Evolutionary conservation across 2,113 vertebrate species (phyloP).

Genomic region (Ascaphus truei): DNA sequence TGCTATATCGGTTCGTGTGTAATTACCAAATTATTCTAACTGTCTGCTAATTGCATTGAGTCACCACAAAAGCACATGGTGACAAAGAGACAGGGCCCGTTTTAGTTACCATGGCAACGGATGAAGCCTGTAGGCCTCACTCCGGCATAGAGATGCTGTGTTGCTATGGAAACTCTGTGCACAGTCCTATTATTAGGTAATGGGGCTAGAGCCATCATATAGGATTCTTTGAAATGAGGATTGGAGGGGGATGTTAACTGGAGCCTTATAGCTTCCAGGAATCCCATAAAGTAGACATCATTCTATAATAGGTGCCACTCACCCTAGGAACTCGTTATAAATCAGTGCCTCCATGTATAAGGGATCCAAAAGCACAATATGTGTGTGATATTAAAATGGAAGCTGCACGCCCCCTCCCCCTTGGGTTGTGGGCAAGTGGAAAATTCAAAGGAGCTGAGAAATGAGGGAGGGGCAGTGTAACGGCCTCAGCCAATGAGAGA

Average conservation of each 20-base stretch:
- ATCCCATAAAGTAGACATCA: too few relatives aligned
- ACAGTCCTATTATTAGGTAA: slow-evolving; percentile 29
- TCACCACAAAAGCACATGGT: not conserved
- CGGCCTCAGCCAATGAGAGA: too few relatives aligned
- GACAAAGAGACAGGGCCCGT: slow-evolving; percentile 1
- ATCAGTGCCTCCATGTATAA: too few relatives aligned
- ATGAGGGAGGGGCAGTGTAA: too few relatives aligned
- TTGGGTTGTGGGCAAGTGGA: too few relatives aligned
- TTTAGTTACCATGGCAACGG: slow-evolving; percentile 15
- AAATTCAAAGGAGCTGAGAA: too few relatives aligned
- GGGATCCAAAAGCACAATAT: too few relatives aligned
- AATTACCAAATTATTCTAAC: slow-evolving; percentile 27
- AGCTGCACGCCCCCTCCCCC: too few relatives aligned
- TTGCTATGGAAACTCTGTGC: slow-evolving; percentile 20
- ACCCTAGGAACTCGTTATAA: too few relatives aligned
- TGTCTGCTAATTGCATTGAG: slow-evolving; percentile 12
- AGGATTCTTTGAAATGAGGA: slow-evolving; percentile 18
- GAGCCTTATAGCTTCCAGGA: not conserved
- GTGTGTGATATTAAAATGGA: too few relatives aligned
- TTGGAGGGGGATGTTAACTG: slow-evolving; percentile 1
- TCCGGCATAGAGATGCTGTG: slow-evolving; percentile 18
- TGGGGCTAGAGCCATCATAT: not conserved
- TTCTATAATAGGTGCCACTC: too few relatives aligned
- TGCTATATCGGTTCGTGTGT: not conserved
- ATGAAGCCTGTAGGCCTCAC: slow-evolving; percentile 32